Evolutionary conservation across 2,888 invertebrate species (phyloP), one percentile per base, ranked within the genome.

Genomic region (Drosophila neoperkinsi): DNA sequence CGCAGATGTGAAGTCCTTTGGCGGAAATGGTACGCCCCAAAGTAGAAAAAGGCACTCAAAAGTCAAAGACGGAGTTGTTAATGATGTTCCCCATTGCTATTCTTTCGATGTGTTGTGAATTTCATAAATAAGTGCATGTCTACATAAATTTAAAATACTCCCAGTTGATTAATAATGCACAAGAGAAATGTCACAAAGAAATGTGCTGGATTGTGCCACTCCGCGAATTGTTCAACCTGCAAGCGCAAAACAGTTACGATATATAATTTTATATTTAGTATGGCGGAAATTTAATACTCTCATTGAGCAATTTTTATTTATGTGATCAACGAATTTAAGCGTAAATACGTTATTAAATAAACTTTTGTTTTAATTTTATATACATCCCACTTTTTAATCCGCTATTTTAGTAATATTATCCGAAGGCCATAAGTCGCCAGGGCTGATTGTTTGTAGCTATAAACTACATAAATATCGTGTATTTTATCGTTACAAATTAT

Each of bases 81-180:
- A 76, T 86, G 72, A 74, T 67, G 65, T 73, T 55, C 55, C 57
- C 67, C 25, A 58, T 66, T 69, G 60, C 65, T 61, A 46, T 57
- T 62, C 60, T 60, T 60, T 66, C 55, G 41, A 56, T 77, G 52
- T 50, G 71, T 58, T 71, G 63, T 71, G 74, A 72, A 73, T 81
- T 89, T 74, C 79, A 71, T 74, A 84, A 79, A 84, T 85, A 88
- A 88, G 80, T 90, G 82, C 85, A 85, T 79, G 86, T 86, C 87
- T 83, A 88, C 90, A 88, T 87, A 83, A 88, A 87, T 88, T 90
- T 81, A 84, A 80, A 83, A 90, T 81, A 71, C 74, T 74, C 87
- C 74, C 86, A 71, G 77, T 87, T 87, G 90, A 87, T 87, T 87
- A 87, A 87, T 90, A 87, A 90, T 86, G 81, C 77, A 78, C 71